Evolutionary conservation across 2,888 invertebrate species (phyloP).

Genomic region (Pseudococcus longispinus): DNA sequence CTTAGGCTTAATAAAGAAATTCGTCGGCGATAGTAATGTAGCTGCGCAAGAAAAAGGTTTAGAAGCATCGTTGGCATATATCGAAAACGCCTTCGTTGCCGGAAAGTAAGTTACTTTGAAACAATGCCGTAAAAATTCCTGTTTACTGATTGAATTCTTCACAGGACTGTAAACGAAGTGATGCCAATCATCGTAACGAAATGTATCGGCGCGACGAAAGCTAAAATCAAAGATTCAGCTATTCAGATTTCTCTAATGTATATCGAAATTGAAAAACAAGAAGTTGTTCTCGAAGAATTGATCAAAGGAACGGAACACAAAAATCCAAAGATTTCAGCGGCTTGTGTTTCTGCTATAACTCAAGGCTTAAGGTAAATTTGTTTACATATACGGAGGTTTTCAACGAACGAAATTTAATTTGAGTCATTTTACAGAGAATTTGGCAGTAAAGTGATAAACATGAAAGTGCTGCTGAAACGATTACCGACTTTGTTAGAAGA

Average conservation of each 20-base stretch:
- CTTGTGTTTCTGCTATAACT: slow-evolving; percentile 78
- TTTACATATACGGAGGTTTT: not conserved
- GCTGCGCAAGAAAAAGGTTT: slow-evolving; percentile 95
- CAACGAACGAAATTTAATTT: slow-evolving; percentile 58
- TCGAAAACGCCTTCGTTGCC: slow-evolving; percentile 87
- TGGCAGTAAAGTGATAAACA: slow-evolving; percentile 87
- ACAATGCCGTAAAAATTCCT: slow-evolving; percentile 64
- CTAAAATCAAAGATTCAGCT: slow-evolving; percentile 90
- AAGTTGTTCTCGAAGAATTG: slow-evolving; percentile 86
- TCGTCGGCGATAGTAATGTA: slow-evolving; percentile 92
- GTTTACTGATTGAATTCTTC: slow-evolving; percentile 36
- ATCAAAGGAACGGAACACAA: slow-evolving; percentile 94
- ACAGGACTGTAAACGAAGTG: slow-evolving; percentile 83
- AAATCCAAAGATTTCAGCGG: slow-evolving; percentile 93
- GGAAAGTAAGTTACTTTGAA: slow-evolving; percentile 69
- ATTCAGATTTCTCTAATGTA: slow-evolving; percentile 90
- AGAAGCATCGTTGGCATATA: slow-evolving; percentile 87
- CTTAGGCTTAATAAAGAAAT: slow-evolving; percentile 88
- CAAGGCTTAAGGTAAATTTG: slow-evolving; percentile 71
- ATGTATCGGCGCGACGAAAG: slow-evolving; percentile 89
- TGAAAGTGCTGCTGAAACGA: slow-evolving; percentile 89
- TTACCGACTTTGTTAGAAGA: slow-evolving; percentile 84
- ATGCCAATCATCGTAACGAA: slow-evolving; percentile 87
- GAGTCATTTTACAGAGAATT: slow-evolving; percentile 71
- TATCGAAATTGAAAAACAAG: slow-evolving; percentile 94